Evolutionary conservation across 2,888 invertebrate genomes (phyloP).

Genomic region (Acronicta aceris): DNA sequence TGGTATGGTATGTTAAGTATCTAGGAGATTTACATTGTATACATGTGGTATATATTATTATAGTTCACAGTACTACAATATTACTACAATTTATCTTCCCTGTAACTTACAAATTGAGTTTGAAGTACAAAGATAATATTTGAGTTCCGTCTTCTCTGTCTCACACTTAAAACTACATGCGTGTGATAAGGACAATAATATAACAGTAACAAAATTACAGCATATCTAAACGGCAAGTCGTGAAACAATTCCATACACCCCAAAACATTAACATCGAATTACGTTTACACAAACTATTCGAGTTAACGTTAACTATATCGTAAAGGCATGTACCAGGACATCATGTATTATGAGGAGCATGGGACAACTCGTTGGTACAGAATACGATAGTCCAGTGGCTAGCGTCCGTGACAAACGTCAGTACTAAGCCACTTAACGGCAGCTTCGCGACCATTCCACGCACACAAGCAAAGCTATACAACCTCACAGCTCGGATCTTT

Average conservation of each 20-base stretch:
- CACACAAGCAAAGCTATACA: constrained; percentile 19
- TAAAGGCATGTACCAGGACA: constrained; percentile 54
- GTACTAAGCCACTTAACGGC: constrained; percentile 14
- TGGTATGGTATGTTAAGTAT: too few species aligned
- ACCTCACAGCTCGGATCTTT: background rate
- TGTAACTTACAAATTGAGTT: constrained; percentile 47
- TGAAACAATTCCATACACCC: constrained; percentile 57
- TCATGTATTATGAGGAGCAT: constrained; percentile 56
- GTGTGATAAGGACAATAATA: constrained; percentile 22
- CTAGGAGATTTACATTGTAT: too few species aligned
- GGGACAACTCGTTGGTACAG: constrained; percentile 57
- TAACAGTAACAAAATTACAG: constrained; percentile 48
- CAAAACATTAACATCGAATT: constrained; percentile 56
- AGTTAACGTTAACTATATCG: constrained; percentile 57
- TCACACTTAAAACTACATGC: constrained; percentile 14
- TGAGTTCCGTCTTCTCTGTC: constrained; percentile 25
- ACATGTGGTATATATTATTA: background rate
- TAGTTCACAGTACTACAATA: constrained; percentile 35
- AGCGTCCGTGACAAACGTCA: constrained; percentile 42
- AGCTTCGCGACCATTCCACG: constrained; percentile 13
- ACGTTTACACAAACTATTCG: constrained; percentile 58
- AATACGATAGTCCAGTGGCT: constrained; percentile 44
- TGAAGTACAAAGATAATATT: constrained; percentile 51
- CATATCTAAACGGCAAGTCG: constrained; percentile 46
- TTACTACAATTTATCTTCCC: constrained; percentile 50